A percentile compares a stretch with the other conserved stretches of the same genome.
phyloP scores from a whole-genome alignment of 2,797 vertebrate genomes.

The Champsocephalus gunnari region DNA sequence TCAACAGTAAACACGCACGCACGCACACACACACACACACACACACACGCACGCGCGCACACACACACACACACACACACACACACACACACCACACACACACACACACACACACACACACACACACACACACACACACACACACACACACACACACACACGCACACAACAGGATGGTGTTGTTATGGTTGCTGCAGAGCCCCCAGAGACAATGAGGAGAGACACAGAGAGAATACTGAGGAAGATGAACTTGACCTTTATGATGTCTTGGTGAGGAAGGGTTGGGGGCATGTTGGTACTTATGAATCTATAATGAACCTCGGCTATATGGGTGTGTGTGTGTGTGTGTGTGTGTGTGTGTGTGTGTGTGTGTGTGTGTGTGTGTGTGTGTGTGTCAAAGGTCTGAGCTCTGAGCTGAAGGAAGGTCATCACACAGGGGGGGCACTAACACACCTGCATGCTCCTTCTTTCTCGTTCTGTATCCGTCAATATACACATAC shows the following conservation, averaged over 20 bases:
- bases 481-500: conserved; percentile 8
- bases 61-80: conserved; percentile 36
- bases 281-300: conserved; percentile 76
- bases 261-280: conserved; percentile 79
- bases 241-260: conserved; percentile 85
- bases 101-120: conserved; percentile 6
- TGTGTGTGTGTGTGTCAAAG: conserved; percentile 37
- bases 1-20: conserved; percentile 41
- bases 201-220: conserved; percentile 73
- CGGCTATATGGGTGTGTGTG: conserved; percentile 30
- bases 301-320: conserved; percentile 81
- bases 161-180: conserved; percentile 59
- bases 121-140: conserved; percentile 37
- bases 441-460: conserved; percentile 60
- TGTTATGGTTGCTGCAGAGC: conserved; percentile 58
- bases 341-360: conserved; percentile 27
- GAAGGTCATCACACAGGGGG: conserved; percentile 79
- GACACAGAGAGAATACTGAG: conserved; percentile 75
- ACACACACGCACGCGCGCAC: conserved; percentile 23
- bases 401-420: conserved; percentile 68
- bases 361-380: conserved; percentile 28
- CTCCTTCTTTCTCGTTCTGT: conserved; percentile 17
- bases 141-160: conserved; percentile 36
- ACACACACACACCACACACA: conserved; percentile 36
- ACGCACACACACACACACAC: conserved; percentile 14